A percentile compares a stretch with the other conserved stretches of the same genome.
Evolutionary conservation across 2,888 invertebrate genomes (phyloP).

Genomic region (Trachelus troglodyta): DNA sequence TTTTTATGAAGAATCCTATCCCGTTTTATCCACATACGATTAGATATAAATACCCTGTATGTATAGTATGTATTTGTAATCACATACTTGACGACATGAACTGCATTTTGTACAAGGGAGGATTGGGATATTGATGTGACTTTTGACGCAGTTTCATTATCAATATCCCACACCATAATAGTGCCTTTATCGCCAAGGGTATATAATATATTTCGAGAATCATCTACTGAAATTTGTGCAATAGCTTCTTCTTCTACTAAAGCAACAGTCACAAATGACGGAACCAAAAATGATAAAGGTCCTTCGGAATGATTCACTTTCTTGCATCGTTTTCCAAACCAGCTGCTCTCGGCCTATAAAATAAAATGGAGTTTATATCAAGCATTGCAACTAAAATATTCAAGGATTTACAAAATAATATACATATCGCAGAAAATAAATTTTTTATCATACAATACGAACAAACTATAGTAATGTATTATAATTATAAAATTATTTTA

Average conservation of each 20-base stretch:
- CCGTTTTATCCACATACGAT: too few species aligned
- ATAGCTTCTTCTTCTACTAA: slow-evolving; percentile 90
- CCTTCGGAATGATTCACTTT: slow-evolving; percentile 95
- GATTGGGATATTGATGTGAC: slow-evolving; percentile 81
- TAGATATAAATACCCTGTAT: too few species aligned
- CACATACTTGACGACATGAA: slow-evolving; percentile 84
- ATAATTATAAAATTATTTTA: background rate
- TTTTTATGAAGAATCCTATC: too few species aligned
- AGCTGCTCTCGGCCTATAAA: slow-evolving; percentile 81
- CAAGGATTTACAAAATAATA: too few species aligned
- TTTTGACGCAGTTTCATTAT: slow-evolving; percentile 79
- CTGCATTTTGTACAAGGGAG: slow-evolving; percentile 80
- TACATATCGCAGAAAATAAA: too few species aligned
- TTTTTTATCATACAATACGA: background rate
- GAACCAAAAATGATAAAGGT: slow-evolving; percentile 86
- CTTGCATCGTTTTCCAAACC: slow-evolving; percentile 95
- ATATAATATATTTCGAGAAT: slow-evolving; percentile 89
- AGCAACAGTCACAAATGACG: slow-evolving; percentile 89
- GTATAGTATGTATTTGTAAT: too few species aligned
- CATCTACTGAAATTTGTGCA: slow-evolving; percentile 88
- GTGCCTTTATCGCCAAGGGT: slow-evolving; percentile 90
- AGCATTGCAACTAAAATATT: too few species aligned
- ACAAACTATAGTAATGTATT: background rate
- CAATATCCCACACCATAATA: slow-evolving; percentile 91
- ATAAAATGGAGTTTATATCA: background rate